Conservation (phyloP, 2,113 vertebrate genomes). For the Pterocles orientalis region DNA sequence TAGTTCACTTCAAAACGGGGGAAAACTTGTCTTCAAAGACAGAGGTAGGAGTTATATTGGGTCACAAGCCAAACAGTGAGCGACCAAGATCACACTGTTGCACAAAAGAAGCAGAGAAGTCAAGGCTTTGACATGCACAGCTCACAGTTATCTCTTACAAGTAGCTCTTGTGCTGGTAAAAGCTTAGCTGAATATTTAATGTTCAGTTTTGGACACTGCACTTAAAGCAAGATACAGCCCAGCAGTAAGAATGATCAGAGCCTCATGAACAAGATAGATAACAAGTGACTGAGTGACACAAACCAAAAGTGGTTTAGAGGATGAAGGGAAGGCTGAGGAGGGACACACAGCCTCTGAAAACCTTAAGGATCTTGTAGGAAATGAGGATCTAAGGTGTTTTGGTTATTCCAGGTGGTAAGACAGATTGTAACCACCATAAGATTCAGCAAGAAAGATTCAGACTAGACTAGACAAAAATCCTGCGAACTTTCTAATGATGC, state of each 20-base stretch:
- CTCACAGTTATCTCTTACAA: neutral
- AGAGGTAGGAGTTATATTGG: neutral
- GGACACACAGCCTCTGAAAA: neutral
- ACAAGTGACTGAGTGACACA: neutral
- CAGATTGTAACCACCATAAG: neutral
- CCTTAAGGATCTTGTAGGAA: neutral
- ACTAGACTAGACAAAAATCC: neutral
- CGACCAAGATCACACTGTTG: neutral
- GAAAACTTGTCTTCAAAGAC: neutral
- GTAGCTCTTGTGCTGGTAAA: neutral
- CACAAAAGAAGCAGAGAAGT: neutral
- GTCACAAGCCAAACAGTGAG: neutral
- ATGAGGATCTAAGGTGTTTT: neutral
- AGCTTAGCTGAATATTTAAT: fast-evolving
- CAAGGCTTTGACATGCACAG: neutral
- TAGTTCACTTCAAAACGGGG: neutral
- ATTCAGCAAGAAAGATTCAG: neutral
- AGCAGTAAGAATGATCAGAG: neutral
- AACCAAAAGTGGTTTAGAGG: neutral
- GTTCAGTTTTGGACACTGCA: neutral
- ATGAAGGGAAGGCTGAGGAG: neutral
- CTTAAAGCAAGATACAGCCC: neutral
- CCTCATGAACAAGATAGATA: fast-evolving
- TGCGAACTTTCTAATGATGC: neutral
- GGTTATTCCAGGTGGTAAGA: neutral